phyloP scores from a whole-genome alignment of 2,888 invertebrate species.

The Cordylochernes scorpioides region DNA sequence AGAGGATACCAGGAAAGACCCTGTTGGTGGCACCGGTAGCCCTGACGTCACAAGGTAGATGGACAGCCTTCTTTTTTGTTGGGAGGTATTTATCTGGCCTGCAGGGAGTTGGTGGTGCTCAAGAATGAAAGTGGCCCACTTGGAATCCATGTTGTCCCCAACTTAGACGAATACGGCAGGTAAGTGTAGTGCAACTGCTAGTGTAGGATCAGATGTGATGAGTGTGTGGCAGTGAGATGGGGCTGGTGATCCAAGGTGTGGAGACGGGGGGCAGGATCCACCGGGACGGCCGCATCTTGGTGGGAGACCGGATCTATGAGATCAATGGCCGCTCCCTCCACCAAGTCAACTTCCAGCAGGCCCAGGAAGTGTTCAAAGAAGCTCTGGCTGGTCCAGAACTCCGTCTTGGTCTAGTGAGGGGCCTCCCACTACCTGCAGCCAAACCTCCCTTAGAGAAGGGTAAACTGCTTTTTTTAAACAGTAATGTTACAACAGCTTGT shows the following conservation, averaged over 20 bases:
- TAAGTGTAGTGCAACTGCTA: neutral
- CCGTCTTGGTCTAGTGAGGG: constrained; percentile 27
- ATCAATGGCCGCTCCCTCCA: constrained; percentile 52
- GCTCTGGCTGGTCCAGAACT: constrained; percentile 37
- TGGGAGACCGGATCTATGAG: constrained; percentile 51
- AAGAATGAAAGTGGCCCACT: constrained; percentile 40
- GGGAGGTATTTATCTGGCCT: no score
- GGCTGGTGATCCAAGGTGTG: constrained; percentile 52
- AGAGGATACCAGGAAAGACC: no score
- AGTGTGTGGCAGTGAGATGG: constrained; percentile 31
- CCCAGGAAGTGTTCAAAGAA: constrained; percentile 49
- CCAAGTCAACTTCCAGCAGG: constrained; percentile 37
- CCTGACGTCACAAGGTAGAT: no score
- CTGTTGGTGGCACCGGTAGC: no score
- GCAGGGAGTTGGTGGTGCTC: constrained; percentile 3
- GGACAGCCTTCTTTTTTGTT: no score
- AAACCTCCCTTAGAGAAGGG: no score
- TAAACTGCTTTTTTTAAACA: no score
- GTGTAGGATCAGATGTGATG: neutral
- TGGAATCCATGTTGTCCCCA: constrained; percentile 57
- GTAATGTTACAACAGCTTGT: no score
- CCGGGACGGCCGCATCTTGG: constrained; percentile 39
- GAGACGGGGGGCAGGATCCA: constrained; percentile 51
- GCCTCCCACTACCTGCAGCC: no score
- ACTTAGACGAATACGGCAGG: constrained; percentile 32